Conservation (phyloP, 2,888 invertebrate species). For the Eubasilissa splendida region DNA sequence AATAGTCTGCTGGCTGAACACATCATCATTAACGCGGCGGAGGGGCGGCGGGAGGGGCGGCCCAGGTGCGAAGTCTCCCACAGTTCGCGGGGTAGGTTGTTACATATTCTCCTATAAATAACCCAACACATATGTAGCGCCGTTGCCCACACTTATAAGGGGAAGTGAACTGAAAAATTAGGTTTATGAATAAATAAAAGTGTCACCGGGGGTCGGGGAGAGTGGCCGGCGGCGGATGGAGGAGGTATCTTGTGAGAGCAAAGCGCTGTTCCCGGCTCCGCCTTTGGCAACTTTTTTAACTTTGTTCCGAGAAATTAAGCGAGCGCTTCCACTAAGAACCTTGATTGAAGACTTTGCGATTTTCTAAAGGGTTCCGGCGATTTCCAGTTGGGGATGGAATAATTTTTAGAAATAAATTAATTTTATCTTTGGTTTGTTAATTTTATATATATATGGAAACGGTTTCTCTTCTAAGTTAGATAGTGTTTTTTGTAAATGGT, state of each 20-base stretch:
- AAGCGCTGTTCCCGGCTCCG: conserved; percentile 46
- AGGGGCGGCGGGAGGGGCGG: conserved; percentile 61
- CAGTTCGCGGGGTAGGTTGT: conserved; percentile 60
- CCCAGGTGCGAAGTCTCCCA: conserved; percentile 75
- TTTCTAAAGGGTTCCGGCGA: conserved; percentile 16
- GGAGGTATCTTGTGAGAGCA: conserved; percentile 51
- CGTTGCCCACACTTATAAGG: conserved; percentile 43
- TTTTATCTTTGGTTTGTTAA: too few species aligned
- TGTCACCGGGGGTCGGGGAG: conserved; percentile 47
- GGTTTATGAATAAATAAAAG: conserved; percentile 58
- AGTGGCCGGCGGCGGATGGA: conserved; percentile 50
- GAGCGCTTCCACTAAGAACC: conserved; percentile 15
- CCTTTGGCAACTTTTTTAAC: conserved; percentile 34
- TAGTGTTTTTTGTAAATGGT: too few species aligned
- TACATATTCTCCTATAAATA: conserved; percentile 55
- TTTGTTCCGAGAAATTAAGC: conserved; percentile 37
- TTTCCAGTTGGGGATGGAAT: not conserved
- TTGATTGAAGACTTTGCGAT: conserved; percentile 48
- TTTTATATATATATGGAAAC: too few species aligned
- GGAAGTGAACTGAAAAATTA: conserved; percentile 55
- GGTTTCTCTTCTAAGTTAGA: too few species aligned
- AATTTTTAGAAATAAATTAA: not conserved
- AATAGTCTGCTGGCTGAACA: conserved; percentile 84
- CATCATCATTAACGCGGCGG: conserved; percentile 86
- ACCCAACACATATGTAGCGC: conserved; percentile 49